Percentiles rank a stretch among this genome's conserved stretches.
Evolutionary conservation across 1,140 invertebrate genomes (phyloP).

Genomic region (Pararge aegeria): DNA sequence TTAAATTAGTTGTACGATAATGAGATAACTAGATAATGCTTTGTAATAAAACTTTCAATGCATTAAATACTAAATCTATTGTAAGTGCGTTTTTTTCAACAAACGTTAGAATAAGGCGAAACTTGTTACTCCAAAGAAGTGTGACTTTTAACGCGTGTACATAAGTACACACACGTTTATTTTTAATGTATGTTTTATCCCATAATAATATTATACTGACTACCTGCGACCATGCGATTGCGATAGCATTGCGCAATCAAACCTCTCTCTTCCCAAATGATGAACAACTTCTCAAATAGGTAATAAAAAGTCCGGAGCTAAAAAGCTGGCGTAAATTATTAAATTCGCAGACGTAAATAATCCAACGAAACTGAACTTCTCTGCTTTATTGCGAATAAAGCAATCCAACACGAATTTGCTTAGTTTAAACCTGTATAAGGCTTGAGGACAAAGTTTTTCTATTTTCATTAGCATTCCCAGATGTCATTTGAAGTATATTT

Average conservation of each 20-base stretch:
- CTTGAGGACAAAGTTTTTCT: slow-evolving; percentile 22
- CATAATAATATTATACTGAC: no score
- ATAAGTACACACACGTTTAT: no score
- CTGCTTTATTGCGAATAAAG: slow-evolving; percentile 5
- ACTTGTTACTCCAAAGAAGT: no score
- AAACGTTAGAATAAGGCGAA: no score
- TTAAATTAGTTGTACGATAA: no score
- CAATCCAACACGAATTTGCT: slow-evolving; percentile 8
- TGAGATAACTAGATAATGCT: no score
- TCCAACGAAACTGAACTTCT: neutral
- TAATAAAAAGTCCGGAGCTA: neutral
- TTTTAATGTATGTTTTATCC: no score
- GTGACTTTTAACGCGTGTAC: no score
- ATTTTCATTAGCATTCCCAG: slow-evolving; percentile 26
- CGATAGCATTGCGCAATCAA: neutral
- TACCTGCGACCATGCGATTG: no score
- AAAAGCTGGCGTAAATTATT: neutral
- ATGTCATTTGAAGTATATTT: slow-evolving; percentile 22
- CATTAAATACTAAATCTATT: no score
- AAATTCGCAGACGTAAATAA: slow-evolving; percentile 2
- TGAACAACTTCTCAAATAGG: neutral
- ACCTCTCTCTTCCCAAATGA: neutral
- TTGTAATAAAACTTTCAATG: no score
- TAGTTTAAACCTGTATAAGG: slow-evolving; percentile 13
- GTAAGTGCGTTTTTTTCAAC: no score